These are phyloP conservation scores for Zele albiditarsus DNA, from an alignment of 2,888 invertebrate species.

Conservation along the genomic window DNA sequence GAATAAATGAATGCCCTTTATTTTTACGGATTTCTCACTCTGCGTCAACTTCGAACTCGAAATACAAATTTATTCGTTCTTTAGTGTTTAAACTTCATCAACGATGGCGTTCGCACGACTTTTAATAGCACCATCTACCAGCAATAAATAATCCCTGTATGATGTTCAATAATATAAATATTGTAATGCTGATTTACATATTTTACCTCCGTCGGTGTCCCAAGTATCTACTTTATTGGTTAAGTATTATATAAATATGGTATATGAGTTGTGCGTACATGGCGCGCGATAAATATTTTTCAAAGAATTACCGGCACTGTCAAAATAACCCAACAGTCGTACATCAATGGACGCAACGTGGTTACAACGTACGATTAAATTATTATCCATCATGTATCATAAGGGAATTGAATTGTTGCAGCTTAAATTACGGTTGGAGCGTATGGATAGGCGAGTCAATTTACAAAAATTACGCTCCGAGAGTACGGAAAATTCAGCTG, in stretches of 20 bases:
- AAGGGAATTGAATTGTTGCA: constrained; percentile 69
- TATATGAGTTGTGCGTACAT: background rate
- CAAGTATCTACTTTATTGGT: background rate
- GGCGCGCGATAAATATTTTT: constrained; percentile 15
- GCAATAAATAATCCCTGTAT: no score
- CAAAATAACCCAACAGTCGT: background rate
- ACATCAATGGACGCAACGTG: background rate
- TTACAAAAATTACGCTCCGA: constrained; percentile 71
- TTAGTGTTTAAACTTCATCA: no score
- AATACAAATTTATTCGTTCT: no score
- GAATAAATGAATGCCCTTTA: no score
- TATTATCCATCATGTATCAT: constrained; percentile 22
- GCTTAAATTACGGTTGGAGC: constrained; percentile 80
- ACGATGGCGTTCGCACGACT: no score
- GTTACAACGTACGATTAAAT: background rate
- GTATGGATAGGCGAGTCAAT: constrained; percentile 79
- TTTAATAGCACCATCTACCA: no score
- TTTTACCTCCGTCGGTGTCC: background rate
- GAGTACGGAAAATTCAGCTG: constrained; percentile 63
- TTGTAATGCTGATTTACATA: background rate
- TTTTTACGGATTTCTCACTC: no score
- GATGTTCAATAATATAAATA: no score
- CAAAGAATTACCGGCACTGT: constrained; percentile 24
- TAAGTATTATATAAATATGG: background rate
- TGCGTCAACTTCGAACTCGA: no score